Evolutionary conservation across 2,797 vertebrate genomes (phyloP), one percentile per base, ranked within the genome.

Genomic region (Enteromius thamalakanensis): DNA sequence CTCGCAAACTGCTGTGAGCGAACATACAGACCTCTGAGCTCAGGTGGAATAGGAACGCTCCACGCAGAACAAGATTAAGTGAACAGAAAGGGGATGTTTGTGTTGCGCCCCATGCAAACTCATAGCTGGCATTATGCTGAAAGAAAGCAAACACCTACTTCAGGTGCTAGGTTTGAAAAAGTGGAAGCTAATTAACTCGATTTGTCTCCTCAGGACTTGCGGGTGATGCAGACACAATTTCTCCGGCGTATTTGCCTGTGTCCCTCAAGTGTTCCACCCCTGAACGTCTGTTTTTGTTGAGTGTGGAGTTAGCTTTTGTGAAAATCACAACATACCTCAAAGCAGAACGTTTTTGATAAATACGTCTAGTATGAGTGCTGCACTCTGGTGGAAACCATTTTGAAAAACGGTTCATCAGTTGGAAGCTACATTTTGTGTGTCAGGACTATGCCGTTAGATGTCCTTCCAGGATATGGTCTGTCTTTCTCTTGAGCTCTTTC

Each of bases 281-380:
- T 77, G 51, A 82, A 84, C 34, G 51, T 47, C 32, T 67, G 79
- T 72, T 86, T 80, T 67, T 29, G 65, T 83, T 83, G 74, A 83
- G 75, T 83, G 51, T 15, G 29, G 60, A 82, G 45, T 34, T 70
- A 34, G 81, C 45, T 81, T 32, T 80, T 85, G 81, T 58, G 3
- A 79, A 84, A 85, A 87, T 85, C 49, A 76, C 70, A 82, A 74
- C 81, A 87, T 82, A 70, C 76, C 79, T 84, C 71, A 45, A 60
- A 80, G 84, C 75, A 76, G 76, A 87, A 88, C 60, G 78, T 71
- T 80, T 80, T 84, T 83, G 79, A 83, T 80, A 83, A 86, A 86
- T 83, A 77, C 71, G 74, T 83, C 75, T 69, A 76, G 62, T 45
- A 70, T 26, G 74, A 60, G 51, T n/a, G 26, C 75, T 58, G 29